A percentile compares a stretch with the other conserved stretches of the same genome.
Evolutionary conservation across 1,140 invertebrate genomes (phyloP).

Genomic region (Bombus consobrinus): DNA sequence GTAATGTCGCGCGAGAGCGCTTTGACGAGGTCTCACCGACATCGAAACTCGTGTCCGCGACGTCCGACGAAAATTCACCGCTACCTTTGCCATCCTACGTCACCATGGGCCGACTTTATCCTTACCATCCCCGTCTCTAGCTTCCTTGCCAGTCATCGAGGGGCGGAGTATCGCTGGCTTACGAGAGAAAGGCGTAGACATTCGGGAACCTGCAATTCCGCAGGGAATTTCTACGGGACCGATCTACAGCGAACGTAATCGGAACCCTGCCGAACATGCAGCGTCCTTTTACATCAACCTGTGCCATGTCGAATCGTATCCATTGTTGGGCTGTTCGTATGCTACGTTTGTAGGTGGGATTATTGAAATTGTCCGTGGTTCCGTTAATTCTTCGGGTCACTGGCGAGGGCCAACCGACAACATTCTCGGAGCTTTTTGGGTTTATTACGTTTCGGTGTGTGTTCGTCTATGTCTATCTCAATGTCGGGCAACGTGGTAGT

Average conservation of each 20-base stretch:
- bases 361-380: conserved; percentile 20
- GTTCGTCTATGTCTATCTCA: neutral
- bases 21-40: conserved; percentile 55
- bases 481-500: neutral
- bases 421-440: neutral
- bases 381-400: conserved; percentile 20
- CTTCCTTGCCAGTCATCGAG: conserved; percentile 9
- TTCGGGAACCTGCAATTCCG: conserved; percentile 49
- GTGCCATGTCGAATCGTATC: conserved; percentile 1
- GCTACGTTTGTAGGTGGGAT: neutral
- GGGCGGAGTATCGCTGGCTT: conserved; percentile 13
- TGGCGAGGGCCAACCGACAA: neutral
- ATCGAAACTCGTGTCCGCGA: conserved; percentile 48
- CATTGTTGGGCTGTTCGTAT: neutral
- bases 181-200: conserved; percentile 68
- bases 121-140: neutral
- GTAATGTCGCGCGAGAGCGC: conserved; percentile 49
- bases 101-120: neutral
- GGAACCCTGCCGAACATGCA: conserved; percentile 38
- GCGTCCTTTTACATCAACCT: conserved; percentile 28
- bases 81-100: neutral
- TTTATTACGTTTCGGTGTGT: neutral
- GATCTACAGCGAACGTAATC: conserved; percentile 43
- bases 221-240: conserved; percentile 47
- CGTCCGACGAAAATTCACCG: conserved; percentile 46